Evolutionary conservation across 1,140 invertebrate species (phyloP), one percentile per base, ranked within the genome.

Genomic region (Portunus trituberculatus): DNA sequence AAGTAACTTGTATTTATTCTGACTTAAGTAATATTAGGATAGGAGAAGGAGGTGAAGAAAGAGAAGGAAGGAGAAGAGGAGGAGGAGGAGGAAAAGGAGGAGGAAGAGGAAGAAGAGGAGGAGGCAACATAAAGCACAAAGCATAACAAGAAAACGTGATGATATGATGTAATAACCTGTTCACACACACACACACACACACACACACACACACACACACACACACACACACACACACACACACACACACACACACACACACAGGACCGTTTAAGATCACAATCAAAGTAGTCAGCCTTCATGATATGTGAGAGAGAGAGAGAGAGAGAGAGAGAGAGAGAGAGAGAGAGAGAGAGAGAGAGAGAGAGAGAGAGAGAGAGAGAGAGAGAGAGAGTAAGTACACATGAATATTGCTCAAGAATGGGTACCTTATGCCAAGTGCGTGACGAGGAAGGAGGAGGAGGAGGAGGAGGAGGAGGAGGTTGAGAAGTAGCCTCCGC

Each of bases 391-490:
- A 88, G 31, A 86, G 67, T 6, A 25, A 14, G 67, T 25, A 20
- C n/a, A 88, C 31, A 76, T n/a, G n/a, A 76, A 76, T 7, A 76
- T 76, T 76, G 67, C 67, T n/a, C 67, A 76, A 76, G 67, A 76
- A 16, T 20, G 28, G 87, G 29, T 4, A 59, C 52, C 52, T 31
- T 86, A 39, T 39, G 32, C 32, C 28, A 25, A 28, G 83, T 29
- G 83, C 28, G 83, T 31, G 83, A 48, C 16, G 89, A 52, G 7
- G 45, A 39, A 91, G 89, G n/a, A 46, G 25, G 39, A 91, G 89
- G n/a, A 59, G 52, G 52, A 59, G 20, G 52, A 59, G 52, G 52
- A 59, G 52, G 52, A 59, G 52, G 52, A 59, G 8, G 52, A 59
- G 52, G 12, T 4, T 2, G 67, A 76, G 25, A 76, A n/a, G 67